These are phyloP conservation scores for Corapipo altera DNA, from an alignment of 2,113 vertebrate species.

Conservation along the genomic window DNA sequence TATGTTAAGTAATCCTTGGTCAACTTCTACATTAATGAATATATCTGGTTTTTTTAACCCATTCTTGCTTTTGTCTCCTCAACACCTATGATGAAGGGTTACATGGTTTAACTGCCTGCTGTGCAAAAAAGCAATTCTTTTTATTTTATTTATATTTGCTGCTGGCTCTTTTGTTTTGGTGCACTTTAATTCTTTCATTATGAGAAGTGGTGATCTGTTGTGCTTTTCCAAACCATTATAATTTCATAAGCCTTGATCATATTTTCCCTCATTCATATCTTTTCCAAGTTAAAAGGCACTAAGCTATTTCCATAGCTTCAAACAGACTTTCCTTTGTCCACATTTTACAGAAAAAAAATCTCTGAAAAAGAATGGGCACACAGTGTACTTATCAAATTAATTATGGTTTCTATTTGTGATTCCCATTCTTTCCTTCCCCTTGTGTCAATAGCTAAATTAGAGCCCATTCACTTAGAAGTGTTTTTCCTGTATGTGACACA, in stretches of 20 bases:
- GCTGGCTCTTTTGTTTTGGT: not conserved
- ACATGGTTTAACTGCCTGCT: not conserved
- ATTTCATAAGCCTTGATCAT: not conserved
- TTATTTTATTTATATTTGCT: not conserved
- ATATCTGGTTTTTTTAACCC: not conserved
- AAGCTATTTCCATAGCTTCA: not conserved
- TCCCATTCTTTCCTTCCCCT: not conserved
- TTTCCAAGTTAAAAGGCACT: not conserved
- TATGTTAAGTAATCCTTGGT: not conserved
- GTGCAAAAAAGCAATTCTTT: not conserved
- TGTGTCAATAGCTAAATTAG: not conserved
- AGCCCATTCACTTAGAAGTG: not conserved
- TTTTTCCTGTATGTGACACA: not conserved
- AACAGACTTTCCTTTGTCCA: not conserved
- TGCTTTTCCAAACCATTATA: not conserved
- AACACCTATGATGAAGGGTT: not conserved
- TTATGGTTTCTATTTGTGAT: not conserved
- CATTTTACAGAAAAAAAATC: not conserved
- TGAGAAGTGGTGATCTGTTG: not conserved
- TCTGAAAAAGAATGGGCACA: not conserved
- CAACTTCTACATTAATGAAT: not conserved
- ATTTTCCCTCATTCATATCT: not conserved
- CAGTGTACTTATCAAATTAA: not conserved
- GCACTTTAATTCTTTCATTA: not conserved
- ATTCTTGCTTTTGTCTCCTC: not conserved